Evolutionary conservation across 1,140 invertebrate genomes (phyloP), one percentile per base, ranked within the genome.

Genomic region (Bombus vancouverensis): DNA sequence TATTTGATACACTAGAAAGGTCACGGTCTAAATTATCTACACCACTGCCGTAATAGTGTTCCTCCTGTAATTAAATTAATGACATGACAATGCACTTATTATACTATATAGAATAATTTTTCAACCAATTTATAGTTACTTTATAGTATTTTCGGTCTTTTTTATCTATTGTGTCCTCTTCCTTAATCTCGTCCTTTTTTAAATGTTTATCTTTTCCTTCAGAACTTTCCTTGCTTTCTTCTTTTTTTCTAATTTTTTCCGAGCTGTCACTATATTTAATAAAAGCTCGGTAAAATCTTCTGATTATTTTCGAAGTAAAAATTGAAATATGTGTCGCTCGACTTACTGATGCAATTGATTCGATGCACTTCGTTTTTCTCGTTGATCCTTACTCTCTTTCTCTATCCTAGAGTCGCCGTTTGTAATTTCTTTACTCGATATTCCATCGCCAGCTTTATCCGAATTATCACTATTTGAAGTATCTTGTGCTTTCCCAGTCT

Each of bases 1-100:
- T 96, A 83, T 96, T 96, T n/a, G 95, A 96, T 13, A 96, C 95
- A 90, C 95, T 95, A 39, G 95, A 95, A 25, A 96, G 92, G 92
- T 96, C 95, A 86, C 95, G 89, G 70, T 95, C 95, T 83, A 95
- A 94, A 92, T 95, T 95, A 81, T 95, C 93, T 57, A 93, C 92
- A 34, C 84, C 88, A 79, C 92, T 92, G 78, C 89, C 94, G 47
- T 96, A 95, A 87, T 95, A 96, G 91, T 96, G 95, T 62, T 96
- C 96, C 53, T 96, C 96, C 95, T 96, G 81, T 77, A 93, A 92
- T 88, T 80, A 42, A 73, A 62, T 65, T 47, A 39, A 78, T 18
- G 70, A 73, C 0, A 53, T 18, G 28, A 9, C 8, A 42, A 73
- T 53, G 5, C 4, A 28, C 0, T 22, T 70, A 44, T 42, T 9